These are phyloP conservation scores for Corvus hawaiiensis DNA, from an alignment of 2,113 vertebrate species.

Conservation along the genomic window DNA sequence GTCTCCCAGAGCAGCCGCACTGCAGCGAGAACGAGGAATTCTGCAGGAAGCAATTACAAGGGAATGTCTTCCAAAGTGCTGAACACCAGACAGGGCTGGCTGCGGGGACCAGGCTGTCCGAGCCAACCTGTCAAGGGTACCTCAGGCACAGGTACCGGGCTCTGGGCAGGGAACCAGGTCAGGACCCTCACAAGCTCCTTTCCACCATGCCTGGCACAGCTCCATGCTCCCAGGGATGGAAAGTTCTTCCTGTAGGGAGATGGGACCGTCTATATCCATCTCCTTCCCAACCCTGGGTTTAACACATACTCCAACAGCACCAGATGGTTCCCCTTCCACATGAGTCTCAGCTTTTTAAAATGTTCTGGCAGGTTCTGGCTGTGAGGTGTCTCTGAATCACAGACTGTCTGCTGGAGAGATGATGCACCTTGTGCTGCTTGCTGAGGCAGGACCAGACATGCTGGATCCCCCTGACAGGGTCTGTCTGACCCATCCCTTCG, in stretches of 20 bases:
- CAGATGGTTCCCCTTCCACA: neutral
- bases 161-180: neutral
- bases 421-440: neutral
- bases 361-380: neutral
- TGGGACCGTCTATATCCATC: neutral
- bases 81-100: neutral
- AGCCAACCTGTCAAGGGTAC: fast-evolving
- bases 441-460: neutral
- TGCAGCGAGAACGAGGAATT: neutral
- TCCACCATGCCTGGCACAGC: neutral
- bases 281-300: neutral
- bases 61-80: neutral
- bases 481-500: fast-evolving
- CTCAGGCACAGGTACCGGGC: neutral
- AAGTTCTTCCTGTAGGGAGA: neutral
- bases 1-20: neutral
- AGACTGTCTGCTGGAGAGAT: neutral
- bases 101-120: fast-evolving
- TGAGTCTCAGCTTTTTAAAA: neutral
- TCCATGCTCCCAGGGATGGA: neutral
- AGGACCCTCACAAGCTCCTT: neutral
- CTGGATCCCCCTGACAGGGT: fast-evolving
- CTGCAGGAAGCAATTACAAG: neutral
- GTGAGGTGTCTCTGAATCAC: neutral
- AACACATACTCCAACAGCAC: neutral